Conservation (phyloP, 2,113 vertebrate species). For the Neodontobutis hainanensis region DNA sequence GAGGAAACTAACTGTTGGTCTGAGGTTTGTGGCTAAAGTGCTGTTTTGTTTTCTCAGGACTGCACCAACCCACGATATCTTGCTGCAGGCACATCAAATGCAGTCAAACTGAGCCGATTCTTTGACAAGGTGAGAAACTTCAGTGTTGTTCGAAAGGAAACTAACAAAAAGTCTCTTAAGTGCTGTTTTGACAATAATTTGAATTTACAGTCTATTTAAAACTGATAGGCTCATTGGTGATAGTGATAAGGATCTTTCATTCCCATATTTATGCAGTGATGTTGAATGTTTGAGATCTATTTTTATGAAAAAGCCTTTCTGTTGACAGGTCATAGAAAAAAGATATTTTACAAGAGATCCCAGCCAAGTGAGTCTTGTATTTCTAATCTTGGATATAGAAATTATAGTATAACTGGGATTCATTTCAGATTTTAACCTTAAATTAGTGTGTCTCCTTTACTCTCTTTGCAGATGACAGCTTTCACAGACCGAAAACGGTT, state of each 20-base stretch:
- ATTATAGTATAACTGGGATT: too few relatives aligned
- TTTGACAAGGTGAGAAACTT: slow-evolving; percentile 92
- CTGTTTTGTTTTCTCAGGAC: slow-evolving; percentile 79
- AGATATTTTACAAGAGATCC: slow-evolving; percentile 92
- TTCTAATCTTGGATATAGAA: background rate
- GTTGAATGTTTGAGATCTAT: too few relatives aligned
- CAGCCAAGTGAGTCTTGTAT: slow-evolving; percentile 82
- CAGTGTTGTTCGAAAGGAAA: background rate
- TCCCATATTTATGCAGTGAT: too few relatives aligned
- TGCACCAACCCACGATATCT: slow-evolving; percentile 92
- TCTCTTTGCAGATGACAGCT: too few relatives aligned
- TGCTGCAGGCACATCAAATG: slow-evolving; percentile 95
- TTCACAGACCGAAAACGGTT: too few relatives aligned
- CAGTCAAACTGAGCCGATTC: slow-evolving; percentile 96
- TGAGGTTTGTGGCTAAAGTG: slow-evolving; percentile 17
- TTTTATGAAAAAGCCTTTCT: background rate
- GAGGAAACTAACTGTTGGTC: too few relatives aligned
- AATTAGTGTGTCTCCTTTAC: too few relatives aligned
- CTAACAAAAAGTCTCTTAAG: background rate
- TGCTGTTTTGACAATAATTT: too few relatives aligned
- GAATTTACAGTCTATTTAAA: too few relatives aligned
- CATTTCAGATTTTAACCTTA: too few relatives aligned
- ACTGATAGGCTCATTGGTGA: too few relatives aligned
- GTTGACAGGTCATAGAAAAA: slow-evolving; percentile 91
- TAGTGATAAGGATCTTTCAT: too few relatives aligned